Evolutionary conservation across 2,797 vertebrate genomes (phyloP).

Genomic region (Anableps anableps): DNA sequence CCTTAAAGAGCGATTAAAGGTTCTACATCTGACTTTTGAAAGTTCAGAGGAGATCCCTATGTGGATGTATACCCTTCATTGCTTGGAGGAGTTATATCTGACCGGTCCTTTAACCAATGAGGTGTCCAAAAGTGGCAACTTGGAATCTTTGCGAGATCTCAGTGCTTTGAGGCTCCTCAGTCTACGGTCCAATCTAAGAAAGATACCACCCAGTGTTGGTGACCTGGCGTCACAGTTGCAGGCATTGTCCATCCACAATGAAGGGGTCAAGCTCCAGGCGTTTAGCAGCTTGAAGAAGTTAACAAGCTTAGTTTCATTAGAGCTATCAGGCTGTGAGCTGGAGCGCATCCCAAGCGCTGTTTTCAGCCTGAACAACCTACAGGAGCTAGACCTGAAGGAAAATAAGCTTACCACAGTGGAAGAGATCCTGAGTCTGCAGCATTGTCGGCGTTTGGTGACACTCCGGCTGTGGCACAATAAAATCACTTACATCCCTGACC

Average conservation of each 20-base stretch:
- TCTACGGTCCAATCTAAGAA: constrained; percentile 82
- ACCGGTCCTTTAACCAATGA: constrained; percentile 83
- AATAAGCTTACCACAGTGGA: constrained; percentile 89
- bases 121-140: constrained; percentile 73
- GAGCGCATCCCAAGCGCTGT: constrained; percentile 90
- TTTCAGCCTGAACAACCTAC: constrained; percentile 87
- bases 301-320: constrained; percentile 79
- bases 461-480: constrained; percentile 90
- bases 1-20: constrained; percentile 84
- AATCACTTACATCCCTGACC: constrained; percentile 88
- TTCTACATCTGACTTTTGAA: constrained; percentile 84
- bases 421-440: constrained; percentile 92
- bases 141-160: constrained; percentile 87
- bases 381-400: constrained; percentile 88
- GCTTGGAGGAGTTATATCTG: constrained; percentile 88
- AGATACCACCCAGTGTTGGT: constrained; percentile 84
- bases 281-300: constrained; percentile 90
- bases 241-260: constrained; percentile 84
- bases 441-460: constrained; percentile 84
- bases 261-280: constrained; percentile 83
- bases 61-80: constrained; percentile 86
- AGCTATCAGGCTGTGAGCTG: constrained; percentile 86
- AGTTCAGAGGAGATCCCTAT: constrained; percentile 84
- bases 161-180: constrained; percentile 84
- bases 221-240: constrained; percentile 85